A percentile compares a stretch with the other conserved stretches of the same genome.
Conservation (phyloP, 2,797 vertebrate species). For the Macropodus opercularis region DNA sequence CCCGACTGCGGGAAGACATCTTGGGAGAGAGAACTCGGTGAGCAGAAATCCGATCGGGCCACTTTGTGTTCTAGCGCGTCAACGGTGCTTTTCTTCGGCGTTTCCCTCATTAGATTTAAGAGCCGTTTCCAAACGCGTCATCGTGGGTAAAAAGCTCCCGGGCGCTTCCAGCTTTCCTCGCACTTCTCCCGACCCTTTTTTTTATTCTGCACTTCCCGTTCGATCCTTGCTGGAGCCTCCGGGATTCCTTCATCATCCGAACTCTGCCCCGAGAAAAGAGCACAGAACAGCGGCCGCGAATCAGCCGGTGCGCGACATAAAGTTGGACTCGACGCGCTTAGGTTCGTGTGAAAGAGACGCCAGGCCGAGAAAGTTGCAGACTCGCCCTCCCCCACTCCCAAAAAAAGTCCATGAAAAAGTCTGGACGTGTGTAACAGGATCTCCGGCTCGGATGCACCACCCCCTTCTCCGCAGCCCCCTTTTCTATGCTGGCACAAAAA, state of each 20-base stretch:
- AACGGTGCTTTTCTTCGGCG: conserved; percentile 6
- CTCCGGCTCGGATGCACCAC: conserved; percentile 72
- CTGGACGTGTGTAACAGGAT: conserved; percentile 83
- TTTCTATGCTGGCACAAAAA: conserved; percentile 48
- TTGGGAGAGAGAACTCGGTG: conserved; percentile 59
- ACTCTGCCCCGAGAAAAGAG: background rate
- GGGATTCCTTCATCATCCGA: conserved; percentile 59
- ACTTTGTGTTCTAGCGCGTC: background rate
- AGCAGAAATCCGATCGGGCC: background rate
- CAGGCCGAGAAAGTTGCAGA: conserved; percentile 56
- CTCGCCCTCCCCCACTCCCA: conserved; percentile 71
- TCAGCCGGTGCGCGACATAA: background rate
- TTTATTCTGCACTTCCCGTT: conserved; percentile 39
- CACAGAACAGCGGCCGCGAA: background rate
- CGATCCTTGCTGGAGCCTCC: conserved; percentile 37
- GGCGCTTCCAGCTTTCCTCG: conserved; percentile 45
- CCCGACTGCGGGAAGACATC: conserved; percentile 80
- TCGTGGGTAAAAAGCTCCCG: conserved; percentile 28
- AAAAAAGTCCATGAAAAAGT: conserved; percentile 76
- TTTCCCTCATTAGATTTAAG: conserved; percentile 15
- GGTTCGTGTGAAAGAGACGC: conserved; percentile 19
- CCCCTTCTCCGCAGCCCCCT: conserved; percentile 62
- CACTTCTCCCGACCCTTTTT: conserved; percentile 65
- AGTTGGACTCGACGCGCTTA: conserved; percentile 14
- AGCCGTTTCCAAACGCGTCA: conserved; percentile 43